These are phyloP conservation scores for Synanthedon vespiformis DNA, from an alignment of 2,888 invertebrate genomes.

Conservation along the genomic window DNA sequence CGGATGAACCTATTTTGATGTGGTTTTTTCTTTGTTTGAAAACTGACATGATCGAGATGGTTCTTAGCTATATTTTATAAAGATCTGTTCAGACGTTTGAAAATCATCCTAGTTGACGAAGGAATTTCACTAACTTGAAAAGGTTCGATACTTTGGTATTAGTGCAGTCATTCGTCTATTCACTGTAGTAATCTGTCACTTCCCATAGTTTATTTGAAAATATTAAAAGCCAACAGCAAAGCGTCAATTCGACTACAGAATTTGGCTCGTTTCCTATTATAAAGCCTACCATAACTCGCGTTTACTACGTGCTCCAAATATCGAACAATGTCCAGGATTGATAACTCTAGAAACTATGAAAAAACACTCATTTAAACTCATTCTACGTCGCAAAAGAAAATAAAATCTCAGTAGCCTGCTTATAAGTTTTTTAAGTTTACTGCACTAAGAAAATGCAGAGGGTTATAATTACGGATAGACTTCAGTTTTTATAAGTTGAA, in stretches of 20 bases:
- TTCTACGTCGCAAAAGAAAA: not conserved
- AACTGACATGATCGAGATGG: no score
- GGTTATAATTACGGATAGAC: slow-evolving; percentile 1
- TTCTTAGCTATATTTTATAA: no score
- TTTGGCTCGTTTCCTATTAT: slow-evolving; percentile 44
- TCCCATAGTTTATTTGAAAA: not conserved
- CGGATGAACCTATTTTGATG: no score
- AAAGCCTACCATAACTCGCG: slow-evolving; percentile 49
- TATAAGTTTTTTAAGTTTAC: slow-evolving; percentile 2
- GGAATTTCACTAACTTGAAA: no score
- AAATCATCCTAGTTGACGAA: no score
- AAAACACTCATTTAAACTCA: not conserved
- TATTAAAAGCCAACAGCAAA: not conserved
- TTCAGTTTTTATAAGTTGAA: slow-evolving; percentile 2
- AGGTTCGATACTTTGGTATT: no score
- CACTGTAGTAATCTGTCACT: not conserved
- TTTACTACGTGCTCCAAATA: not conserved
- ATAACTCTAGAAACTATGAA: not conserved
- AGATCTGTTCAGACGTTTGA: no score
- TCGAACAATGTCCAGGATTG: not conserved
- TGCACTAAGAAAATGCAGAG: slow-evolving; percentile 7
- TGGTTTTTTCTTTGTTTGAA: no score
- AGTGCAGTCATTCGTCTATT: not conserved
- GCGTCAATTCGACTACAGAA: slow-evolving; percentile 2
- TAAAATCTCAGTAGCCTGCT: not conserved